Conservation (phyloP, 2,113 vertebrate species). For the Sander lucioperca region DNA sequence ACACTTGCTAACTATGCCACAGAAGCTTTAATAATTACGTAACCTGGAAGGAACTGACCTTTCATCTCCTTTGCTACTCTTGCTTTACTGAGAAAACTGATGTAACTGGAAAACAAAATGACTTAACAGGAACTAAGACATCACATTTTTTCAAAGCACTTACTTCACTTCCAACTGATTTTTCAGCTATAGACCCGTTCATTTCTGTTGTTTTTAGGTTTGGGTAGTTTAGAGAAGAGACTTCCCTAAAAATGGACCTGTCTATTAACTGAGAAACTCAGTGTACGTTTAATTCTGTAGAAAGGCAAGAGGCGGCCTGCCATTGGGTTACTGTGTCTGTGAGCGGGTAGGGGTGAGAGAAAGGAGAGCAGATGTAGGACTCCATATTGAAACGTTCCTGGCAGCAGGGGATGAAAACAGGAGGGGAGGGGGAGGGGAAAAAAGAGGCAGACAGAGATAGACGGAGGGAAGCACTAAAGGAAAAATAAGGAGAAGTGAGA, state of each 20-base stretch:
- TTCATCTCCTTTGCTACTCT: not conserved
- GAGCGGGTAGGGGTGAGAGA: slow-evolving; percentile 4
- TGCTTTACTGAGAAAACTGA: not conserved
- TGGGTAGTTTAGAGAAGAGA: not conserved
- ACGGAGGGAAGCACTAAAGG: not conserved
- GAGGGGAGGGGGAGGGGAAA: not conserved
- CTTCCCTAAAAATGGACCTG: not conserved
- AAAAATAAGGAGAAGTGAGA: slow-evolving; percentile 45
- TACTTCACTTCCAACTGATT: not conserved
- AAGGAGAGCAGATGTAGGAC: slow-evolving; percentile 50
- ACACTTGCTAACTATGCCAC: not conserved
- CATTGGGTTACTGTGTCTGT: slow-evolving; percentile 9
- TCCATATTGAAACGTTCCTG: slow-evolving; percentile 50
- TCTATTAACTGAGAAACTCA: not conserved
- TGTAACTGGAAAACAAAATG: not conserved
- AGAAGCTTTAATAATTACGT: not conserved
- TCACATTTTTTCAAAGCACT: not conserved
- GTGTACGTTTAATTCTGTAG: not conserved
- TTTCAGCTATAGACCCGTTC: not conserved
- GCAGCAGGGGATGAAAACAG: slow-evolving; percentile 25
- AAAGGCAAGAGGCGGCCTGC: not conserved
- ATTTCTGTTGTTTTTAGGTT: not conserved
- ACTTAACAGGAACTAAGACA: not conserved
- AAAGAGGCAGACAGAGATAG: slow-evolving; percentile 26
- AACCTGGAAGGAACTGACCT: not conserved